Conservation (phyloP, 2,888 invertebrate genomes). For the Apodemia mormo region DNA sequence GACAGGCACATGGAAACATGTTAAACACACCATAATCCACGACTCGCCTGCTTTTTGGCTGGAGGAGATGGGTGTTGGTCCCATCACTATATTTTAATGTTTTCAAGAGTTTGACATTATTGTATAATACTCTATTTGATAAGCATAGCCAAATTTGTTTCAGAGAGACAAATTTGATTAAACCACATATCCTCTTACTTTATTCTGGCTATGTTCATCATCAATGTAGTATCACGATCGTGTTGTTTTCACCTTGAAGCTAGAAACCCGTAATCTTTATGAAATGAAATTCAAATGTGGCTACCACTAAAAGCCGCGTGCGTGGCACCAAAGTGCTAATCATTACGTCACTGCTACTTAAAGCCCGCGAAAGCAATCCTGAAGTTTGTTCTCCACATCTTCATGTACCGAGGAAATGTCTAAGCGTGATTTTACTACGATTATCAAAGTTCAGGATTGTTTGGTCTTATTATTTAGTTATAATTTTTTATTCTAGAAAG, state of each 20-base stretch:
- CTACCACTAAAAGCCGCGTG: conserved; percentile 34
- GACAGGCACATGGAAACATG: too few relatives aligned
- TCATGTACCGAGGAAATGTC: too few relatives aligned
- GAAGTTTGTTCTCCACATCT: conserved; percentile 17
- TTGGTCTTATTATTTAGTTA: conserved; percentile 2
- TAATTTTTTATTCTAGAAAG: neutral
- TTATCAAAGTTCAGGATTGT: conserved; percentile 21
- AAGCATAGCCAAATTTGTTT: neutral
- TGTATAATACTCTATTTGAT: neutral
- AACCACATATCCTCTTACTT: neutral
- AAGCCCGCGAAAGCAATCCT: conserved; percentile 26
- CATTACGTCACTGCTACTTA: conserved; percentile 25
- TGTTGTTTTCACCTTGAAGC: conserved; percentile 30
- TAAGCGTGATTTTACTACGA: neutral
- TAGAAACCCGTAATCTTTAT: conserved; percentile 26
- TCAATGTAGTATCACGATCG: conserved; percentile 24
- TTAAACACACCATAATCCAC: neutral
- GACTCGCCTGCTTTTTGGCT: neutral
- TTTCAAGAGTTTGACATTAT: too few relatives aligned
- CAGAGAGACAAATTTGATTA: neutral
- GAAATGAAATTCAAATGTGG: conserved; percentile 30
- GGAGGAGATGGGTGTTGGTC: neutral
- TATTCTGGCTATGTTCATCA: neutral
- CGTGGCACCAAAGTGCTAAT: conserved; percentile 30
- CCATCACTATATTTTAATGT: neutral